Conservation (phyloP, 2,797 vertebrate species). For the Clarias pachynema region DNA sequence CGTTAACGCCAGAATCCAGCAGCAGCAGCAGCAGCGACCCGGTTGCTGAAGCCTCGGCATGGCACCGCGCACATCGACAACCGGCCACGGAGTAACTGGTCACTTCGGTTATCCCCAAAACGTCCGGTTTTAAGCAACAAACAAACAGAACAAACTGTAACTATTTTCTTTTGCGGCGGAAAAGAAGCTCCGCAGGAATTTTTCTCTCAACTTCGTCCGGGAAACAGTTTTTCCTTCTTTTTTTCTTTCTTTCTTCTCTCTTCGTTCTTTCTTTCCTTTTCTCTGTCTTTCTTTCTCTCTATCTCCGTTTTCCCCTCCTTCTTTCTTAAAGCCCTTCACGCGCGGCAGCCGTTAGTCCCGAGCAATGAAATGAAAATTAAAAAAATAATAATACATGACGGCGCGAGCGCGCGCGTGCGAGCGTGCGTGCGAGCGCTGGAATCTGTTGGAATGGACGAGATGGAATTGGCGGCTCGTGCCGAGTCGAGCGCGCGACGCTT, state of each 20-base stretch:
- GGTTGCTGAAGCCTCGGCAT: constrained; percentile 94
- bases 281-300: constrained; percentile 43
- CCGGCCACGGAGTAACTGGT: constrained; percentile 77
- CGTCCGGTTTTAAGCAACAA: not conserved
- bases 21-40: constrained; percentile 73
- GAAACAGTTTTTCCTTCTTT: constrained; percentile 53
- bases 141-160: constrained; percentile 1
- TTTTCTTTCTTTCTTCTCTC: constrained; percentile 29
- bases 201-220: constrained; percentile 59
- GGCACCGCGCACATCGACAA: constrained; percentile 85
- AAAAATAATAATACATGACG: constrained; percentile 54
- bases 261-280: constrained; percentile 16
- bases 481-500: constrained; percentile 33
- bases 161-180: not conserved
- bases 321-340: constrained; percentile 47
- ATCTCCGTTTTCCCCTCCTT: not conserved
- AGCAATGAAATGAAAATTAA: constrained; percentile 7
- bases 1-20: constrained; percentile 87
- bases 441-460: not conserved
- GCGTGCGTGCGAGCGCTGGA: not conserved
- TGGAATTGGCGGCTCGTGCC: constrained; percentile 28
- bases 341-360: constrained; percentile 59
- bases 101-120: constrained; percentile 69
- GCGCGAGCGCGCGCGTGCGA: constrained; percentile 31
- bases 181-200: constrained; percentile 31